Conservation (phyloP, 2,888 invertebrate species). For the Ganaspis brasiliensis region DNA sequence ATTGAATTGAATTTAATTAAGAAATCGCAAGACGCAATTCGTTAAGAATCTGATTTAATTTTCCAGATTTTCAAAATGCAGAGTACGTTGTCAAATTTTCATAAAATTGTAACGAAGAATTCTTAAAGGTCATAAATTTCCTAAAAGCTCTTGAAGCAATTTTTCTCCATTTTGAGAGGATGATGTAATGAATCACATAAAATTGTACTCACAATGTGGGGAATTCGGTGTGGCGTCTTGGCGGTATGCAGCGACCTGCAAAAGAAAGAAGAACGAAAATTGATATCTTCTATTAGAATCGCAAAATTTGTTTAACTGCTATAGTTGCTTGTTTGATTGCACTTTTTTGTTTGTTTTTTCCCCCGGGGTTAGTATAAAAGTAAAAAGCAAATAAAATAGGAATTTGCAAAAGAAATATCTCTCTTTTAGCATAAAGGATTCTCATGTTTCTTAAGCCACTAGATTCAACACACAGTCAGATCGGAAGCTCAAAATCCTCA, state of each 20-base stretch:
- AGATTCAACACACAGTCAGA: not conserved
- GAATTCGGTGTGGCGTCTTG: slow-evolving; percentile 42
- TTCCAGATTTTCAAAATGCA: not conserved
- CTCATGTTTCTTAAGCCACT: not conserved
- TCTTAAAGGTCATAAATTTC: slow-evolving; percentile 18
- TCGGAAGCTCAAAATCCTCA: slow-evolving; percentile 4
- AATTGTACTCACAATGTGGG: slow-evolving; percentile 35
- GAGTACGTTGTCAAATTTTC: not conserved
- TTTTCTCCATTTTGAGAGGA: slow-evolving; percentile 1
- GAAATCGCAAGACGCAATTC: no score
- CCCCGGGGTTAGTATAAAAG: not conserved
- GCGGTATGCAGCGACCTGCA: slow-evolving; percentile 33
- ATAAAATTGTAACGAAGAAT: not conserved
- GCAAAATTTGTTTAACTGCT: not conserved
- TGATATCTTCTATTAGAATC: slow-evolving; percentile 32
- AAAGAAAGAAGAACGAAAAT: slow-evolving; percentile 20
- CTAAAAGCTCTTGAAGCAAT: not conserved
- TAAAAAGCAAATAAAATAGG: not conserved
- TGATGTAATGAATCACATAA: slow-evolving; percentile 27
- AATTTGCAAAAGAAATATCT: not conserved
- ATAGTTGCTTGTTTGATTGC: no score
- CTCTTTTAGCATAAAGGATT: slow-evolving; percentile 4
- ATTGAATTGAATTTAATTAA: no score
- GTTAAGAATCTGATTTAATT: not conserved
- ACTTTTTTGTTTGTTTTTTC: not conserved